Evolutionary conservation across 2,113 vertebrate species (phyloP).

Genomic region (Marmota flaviventris): DNA sequence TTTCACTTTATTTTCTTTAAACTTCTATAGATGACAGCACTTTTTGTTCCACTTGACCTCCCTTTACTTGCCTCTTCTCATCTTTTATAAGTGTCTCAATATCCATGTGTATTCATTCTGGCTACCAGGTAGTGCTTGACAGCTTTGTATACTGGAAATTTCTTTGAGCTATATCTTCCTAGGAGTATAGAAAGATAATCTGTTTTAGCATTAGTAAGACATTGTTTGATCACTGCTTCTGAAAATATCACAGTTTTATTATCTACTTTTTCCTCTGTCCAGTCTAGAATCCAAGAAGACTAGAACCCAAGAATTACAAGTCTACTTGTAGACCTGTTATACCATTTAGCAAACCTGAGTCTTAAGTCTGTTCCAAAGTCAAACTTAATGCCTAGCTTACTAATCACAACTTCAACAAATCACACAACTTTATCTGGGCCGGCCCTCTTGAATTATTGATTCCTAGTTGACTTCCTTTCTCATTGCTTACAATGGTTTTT

Average conservation of each 20-base stretch:
- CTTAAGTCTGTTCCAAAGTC: slow-evolving; percentile 22
- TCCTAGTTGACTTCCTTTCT: neutral
- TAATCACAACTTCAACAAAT: slow-evolving; percentile 14
- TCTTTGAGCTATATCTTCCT: neutral
- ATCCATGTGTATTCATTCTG: neutral
- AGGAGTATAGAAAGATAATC: neutral
- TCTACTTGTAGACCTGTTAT: neutral
- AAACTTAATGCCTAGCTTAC: neutral
- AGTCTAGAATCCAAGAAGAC: neutral
- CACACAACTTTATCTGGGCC: neutral
- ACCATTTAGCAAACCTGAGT: neutral
- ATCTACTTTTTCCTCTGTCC: neutral
- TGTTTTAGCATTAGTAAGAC: neutral
- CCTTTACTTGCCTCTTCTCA: neutral
- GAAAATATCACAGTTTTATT: neutral
- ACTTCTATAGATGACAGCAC: neutral
- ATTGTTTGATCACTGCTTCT: neutral
- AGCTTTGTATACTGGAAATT: neutral
- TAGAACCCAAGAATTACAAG: neutral
- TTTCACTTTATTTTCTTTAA: slow-evolving; percentile 45
- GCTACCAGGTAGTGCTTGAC: neutral
- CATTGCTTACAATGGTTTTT: neutral
- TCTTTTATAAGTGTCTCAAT: neutral
- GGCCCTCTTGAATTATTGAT: neutral
- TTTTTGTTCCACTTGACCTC: slow-evolving; percentile 4